These are phyloP conservation scores for Meiosimyza platycephala DNA, from an alignment of 2,888 invertebrate genomes.

Conservation along the genomic window DNA sequence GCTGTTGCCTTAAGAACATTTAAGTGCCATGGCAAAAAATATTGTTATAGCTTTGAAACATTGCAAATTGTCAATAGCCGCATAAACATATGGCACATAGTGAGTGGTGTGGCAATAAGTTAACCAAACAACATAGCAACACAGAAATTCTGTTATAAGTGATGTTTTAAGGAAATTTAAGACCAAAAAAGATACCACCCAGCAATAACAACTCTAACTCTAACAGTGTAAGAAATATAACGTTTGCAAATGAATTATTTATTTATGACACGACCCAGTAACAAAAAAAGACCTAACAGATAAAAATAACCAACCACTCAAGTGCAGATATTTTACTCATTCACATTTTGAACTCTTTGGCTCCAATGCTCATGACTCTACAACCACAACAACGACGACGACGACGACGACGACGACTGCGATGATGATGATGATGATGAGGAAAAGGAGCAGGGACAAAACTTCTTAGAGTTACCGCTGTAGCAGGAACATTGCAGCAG, in stretches of 20 bases:
- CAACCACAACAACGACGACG: no score
- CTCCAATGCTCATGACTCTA: background rate
- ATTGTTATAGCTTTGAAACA: no score
- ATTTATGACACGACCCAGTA: constrained; percentile 29
- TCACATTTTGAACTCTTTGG: constrained; percentile 21
- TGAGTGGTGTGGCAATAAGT: no score
- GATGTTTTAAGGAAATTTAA: background rate
- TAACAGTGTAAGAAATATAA: constrained; percentile 8
- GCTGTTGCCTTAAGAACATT: no score
- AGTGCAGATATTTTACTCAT: constrained; percentile 14
- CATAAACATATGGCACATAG: no score
- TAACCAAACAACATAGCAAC: no score
- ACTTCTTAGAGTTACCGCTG: constrained; percentile 4
- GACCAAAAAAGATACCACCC: constrained; percentile 2
- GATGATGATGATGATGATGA: background rate
- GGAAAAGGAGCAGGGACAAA: background rate
- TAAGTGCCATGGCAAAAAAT: no score
- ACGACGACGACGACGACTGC: no score
- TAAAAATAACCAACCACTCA: constrained; percentile 4
- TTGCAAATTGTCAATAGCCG: no score
- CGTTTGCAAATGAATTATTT: constrained; percentile 41
- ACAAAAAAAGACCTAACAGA: background rate
- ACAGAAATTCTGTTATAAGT: no score
- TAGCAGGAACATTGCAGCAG: no score
- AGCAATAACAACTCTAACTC: background rate